phyloP scores from a whole-genome alignment of 2,113 vertebrate species.

The Piaya cayana region DNA sequence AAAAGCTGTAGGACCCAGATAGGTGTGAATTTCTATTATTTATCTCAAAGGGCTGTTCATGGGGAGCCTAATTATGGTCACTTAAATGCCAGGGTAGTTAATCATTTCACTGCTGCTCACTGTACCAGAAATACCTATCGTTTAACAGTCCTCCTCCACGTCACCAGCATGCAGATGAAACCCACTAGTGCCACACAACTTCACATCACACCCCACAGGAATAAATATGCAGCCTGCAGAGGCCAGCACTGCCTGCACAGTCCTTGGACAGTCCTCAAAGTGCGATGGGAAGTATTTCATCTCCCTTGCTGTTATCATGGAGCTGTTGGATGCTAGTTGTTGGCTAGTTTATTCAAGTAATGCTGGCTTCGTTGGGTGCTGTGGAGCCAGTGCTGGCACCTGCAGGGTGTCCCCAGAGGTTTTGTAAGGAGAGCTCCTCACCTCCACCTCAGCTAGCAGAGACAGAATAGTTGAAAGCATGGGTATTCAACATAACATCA shows the following conservation, averaged over 20 bases:
- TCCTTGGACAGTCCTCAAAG: neutral
- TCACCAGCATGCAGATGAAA: neutral
- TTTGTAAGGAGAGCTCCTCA: neutral
- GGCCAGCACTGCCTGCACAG: neutral
- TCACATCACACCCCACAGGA: neutral
- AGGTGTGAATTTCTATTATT: constrained; percentile 72
- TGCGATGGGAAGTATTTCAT: accelerated
- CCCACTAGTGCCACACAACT: neutral
- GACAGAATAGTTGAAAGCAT: neutral
- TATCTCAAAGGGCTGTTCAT: constrained; percentile 69
- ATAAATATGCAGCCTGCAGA: neutral
- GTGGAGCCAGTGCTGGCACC: accelerated
- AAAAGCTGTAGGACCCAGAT: neutral
- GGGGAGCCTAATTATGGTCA: constrained; percentile 73
- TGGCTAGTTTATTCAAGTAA: neutral
- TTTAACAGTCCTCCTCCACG: neutral
- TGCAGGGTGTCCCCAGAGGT: neutral
- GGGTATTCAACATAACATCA: neutral
- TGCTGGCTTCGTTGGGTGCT: neutral
- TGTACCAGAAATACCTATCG: constrained; percentile 53
- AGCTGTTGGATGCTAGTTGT: neutral
- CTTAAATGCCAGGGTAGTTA: constrained; percentile 74
- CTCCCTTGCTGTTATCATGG: neutral
- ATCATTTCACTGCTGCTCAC: constrained; percentile 66
- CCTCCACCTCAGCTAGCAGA: neutral